Base-by-base conservation (phyloP, 2,888 invertebrate species). In the Lochmaea crataegi region DNA sequence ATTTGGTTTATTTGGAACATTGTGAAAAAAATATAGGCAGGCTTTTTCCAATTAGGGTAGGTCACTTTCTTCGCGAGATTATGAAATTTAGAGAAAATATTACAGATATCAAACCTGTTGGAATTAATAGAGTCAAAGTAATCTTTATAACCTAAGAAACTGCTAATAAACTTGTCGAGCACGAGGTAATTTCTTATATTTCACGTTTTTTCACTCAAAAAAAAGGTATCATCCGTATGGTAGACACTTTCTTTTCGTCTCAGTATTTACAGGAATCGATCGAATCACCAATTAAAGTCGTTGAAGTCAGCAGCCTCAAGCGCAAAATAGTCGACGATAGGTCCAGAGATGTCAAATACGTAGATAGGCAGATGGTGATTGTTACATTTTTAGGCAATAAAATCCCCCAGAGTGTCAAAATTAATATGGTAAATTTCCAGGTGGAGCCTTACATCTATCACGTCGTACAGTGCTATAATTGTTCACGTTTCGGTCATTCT, bases 401-500 rank as follows among this genome's bases (percentile, higher is more conserved):
- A 64, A 16, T 63, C 16, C 69, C 63, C 9, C 22, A 51, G 18
- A 63, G 32, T 32, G 22, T 69, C 32, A 22, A 57, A 57, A 70
- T 70, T n/a, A 56, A 70, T 65, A 18, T 70, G 56, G 57, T 63
- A 2, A 64, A 32, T 12, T 67, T 67, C 16, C 7, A 18, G 11
- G 67, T 67, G 10, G 67, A 67, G 10, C 67, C 58, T 4, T 67
- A 56, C 18, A 67, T 67, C 32, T 38, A 57, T 14, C 66, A 38
- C 14, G 66, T 67, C 11, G 56, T 67, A 2, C 66, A 67, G 56
- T 67, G 66, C 41, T 67, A 67, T 38, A 67, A 67, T 16, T 67
- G 56, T 51, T 41, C 38, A 16, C 22, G 57, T 5, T 67, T 48
- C 12, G 48, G 53, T 1, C 68, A 68, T 16, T 32, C 64, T 7